Evolutionary conservation across 92 coral and sea anemone genomes (phyloP).

Genomic region (Plumapathes pennacea): DNA sequence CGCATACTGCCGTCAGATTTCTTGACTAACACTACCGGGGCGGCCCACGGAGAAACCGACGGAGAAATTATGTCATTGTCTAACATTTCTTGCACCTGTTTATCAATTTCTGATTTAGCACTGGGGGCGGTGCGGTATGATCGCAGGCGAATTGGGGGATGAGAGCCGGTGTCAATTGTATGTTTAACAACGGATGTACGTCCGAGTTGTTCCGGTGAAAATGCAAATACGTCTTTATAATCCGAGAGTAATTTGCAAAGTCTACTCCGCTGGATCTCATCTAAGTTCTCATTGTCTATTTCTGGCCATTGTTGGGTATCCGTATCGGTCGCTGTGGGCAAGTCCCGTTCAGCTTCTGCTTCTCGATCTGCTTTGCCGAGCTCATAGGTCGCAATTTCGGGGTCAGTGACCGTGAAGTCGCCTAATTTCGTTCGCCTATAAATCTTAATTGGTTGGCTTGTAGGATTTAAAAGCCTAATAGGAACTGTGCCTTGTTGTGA

Average conservation of each 20-base stretch:
- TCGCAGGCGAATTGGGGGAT: constrained; percentile 41
- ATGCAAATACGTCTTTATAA: constrained; percentile 47
- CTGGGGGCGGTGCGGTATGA: constrained; percentile 59
- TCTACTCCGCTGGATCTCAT: neutral
- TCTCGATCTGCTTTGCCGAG: neutral
- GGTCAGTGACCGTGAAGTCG: neutral
- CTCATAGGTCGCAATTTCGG: constrained; percentile 2
- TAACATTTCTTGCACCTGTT: constrained; percentile 43
- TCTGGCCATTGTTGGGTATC: neutral
- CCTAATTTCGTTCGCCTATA: neutral
- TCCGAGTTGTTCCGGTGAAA: constrained; percentile 34
- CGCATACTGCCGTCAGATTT: constrained; percentile 54
- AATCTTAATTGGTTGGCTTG: constrained; percentile 1
- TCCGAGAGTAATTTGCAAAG: constrained; percentile 1
- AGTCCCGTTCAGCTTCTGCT: constrained; percentile 1
- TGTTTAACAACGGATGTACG: constrained; percentile 48
- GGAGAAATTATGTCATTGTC: constrained; percentile 44
- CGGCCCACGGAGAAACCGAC: constrained; percentile 51
- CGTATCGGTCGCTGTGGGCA: neutral
- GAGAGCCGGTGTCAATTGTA: constrained; percentile 44
- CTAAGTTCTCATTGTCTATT: neutral
- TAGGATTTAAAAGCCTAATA: constrained; percentile 15
- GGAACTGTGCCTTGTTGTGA: constrained; percentile 1
- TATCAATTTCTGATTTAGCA: constrained; percentile 26
- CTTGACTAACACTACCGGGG: constrained; percentile 53